Evolutionary conservation across 2,797 vertebrate genomes (phyloP), one percentile per base, ranked within the genome.

Genomic region (Malacoctenus gilli): DNA sequence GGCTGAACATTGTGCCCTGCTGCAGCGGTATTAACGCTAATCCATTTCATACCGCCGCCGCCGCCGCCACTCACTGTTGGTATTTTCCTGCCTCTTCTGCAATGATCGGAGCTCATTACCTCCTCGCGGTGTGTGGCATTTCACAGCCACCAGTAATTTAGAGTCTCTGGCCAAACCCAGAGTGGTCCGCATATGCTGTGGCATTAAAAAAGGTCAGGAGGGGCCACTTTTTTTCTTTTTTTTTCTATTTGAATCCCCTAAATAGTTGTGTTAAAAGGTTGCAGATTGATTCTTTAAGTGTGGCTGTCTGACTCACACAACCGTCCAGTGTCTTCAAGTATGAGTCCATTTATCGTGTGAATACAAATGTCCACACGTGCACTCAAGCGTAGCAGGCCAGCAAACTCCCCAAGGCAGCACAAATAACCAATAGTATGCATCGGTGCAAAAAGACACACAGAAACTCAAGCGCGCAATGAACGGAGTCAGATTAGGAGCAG

Each of bases 181-280:
- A 70, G 75, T 68, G 79, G 72, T 63, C 79, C 62, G 52, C 53
- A 42, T 62, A 51, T 61, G 60, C 40, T 7, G 54, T 73, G 74
- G 56, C 61, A 80, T 75, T 72, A 48, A 59, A 38, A 75, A 82
- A 82, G 82, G 80, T 79, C 76, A 77, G 59, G 52, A 68, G 39
- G 37, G 32, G 28, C 41, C n/a, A n/a, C n/a, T n/a, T n/a, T n/a
- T n/a, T n/a, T n/a, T n/a, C n/a, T n/a, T n/a, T 28, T 28, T 28
- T 68, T 68, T 65, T 63, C 43, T 59, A 34, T 68, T 68, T 67
- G 39, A 67, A 53, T 60, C 48, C 58, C 54, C 30, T 14, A 62
- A 75, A 65, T 55, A 70, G 73, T 42, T 0, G 1, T 4, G 37
- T 20, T 68, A 39, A 80, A 73, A 61, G 76, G 72, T 58, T 59